A percentile compares a stretch with the other conserved stretches of the same genome.
phyloP scores from a whole-genome alignment of 1,140 invertebrate species.

The Nomia melanderi region DNA sequence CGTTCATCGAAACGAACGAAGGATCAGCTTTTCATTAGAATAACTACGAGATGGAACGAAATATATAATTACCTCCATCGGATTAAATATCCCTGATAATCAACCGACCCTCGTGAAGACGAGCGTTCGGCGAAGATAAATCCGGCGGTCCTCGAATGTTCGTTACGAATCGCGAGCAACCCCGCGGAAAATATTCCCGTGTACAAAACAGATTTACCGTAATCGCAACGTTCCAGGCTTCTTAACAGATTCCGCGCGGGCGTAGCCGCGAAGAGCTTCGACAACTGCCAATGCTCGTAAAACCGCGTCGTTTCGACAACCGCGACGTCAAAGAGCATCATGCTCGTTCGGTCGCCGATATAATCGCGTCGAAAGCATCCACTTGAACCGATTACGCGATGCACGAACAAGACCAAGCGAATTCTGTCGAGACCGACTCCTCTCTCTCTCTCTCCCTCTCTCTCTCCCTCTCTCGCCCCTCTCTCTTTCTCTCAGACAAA shows the following conservation, averaged over 20 bases:
- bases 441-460: no score
- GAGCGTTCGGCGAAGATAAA: no score
- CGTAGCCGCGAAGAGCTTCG: no score
- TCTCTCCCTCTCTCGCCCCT: no score
- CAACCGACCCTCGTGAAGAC: no score
- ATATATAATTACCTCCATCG: no score
- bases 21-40: neutral
- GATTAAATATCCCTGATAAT: no score
- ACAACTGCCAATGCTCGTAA: conserved; percentile 11
- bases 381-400: conserved; percentile 1
- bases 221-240: neutral
- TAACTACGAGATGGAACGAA: no score
- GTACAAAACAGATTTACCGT: neutral
- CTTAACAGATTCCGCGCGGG: neutral
- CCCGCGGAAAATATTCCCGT: neutral
- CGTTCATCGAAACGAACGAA: neutral
- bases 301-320: conserved; percentile 12
- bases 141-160: no score
- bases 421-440: conserved; percentile 7
- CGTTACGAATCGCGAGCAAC: no score
- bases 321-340: conserved; percentile 20
- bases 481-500: no score
- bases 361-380: conserved; percentile 30
- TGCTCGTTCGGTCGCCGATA: conserved; percentile 26
- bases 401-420: conserved; percentile 10